These are phyloP conservation scores for Rhodinocichla rosea DNA, from an alignment of 2,113 vertebrate genomes.

Conservation along the genomic window DNA sequence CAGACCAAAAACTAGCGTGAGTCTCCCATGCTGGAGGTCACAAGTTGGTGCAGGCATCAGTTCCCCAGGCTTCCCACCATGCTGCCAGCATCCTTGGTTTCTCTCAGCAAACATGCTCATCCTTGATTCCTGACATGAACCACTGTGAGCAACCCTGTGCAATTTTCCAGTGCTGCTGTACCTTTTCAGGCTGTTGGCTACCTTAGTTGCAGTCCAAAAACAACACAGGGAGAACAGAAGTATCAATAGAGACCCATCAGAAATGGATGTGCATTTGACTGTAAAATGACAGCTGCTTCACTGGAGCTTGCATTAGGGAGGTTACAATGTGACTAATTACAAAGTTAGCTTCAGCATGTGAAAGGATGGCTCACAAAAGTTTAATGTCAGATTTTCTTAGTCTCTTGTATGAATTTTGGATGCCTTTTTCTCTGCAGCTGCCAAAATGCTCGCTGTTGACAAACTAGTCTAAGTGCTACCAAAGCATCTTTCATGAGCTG, in stretches of 20 bases:
- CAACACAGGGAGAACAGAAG: neutral
- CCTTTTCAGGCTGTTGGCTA: neutral
- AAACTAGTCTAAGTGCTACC: slow-evolving; percentile 63
- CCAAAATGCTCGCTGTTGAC: slow-evolving; percentile 59
- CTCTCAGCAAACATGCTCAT: neutral
- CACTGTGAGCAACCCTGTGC: neutral
- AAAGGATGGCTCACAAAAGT: neutral
- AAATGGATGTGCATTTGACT: neutral
- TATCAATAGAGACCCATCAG: neutral
- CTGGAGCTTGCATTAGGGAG: neutral
- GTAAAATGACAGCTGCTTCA: neutral
- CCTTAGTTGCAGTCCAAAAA: neutral
- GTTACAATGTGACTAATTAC: neutral
- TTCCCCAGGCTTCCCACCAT: neutral
- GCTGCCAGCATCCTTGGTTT: neutral
- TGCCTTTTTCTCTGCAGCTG: slow-evolving; percentile 50
- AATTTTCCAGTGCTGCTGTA: neutral
- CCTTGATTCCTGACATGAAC: neutral
- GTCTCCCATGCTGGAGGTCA: neutral
- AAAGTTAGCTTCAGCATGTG: neutral
- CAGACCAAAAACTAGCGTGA: neutral
- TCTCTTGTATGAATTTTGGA: neutral
- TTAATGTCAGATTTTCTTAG: neutral
- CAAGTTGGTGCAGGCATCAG: neutral
- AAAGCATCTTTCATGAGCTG: slow-evolving; percentile 58